These are phyloP conservation scores for Misgurnus mizolepis DNA, from an alignment of 2,113 vertebrate genomes.

Conservation along the genomic window DNA sequence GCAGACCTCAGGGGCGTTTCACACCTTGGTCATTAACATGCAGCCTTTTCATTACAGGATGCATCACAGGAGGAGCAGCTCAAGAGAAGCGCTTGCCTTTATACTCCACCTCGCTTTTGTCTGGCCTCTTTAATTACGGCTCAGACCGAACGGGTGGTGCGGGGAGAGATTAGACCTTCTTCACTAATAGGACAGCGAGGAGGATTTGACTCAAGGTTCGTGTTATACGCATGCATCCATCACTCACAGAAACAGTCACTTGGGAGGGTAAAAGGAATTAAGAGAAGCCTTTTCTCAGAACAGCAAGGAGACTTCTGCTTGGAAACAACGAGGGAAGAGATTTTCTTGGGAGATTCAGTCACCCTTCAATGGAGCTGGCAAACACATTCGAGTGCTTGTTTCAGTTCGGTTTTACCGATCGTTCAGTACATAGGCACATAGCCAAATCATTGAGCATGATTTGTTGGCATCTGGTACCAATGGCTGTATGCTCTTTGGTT, in stretches of 20 bases:
- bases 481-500: neutral
- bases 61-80: slow-evolving; percentile 21
- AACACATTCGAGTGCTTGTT: neutral
- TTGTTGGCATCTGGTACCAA: neutral
- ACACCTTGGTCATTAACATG: slow-evolving; percentile 52
- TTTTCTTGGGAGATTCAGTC: neutral
- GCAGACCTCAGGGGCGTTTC: slow-evolving; percentile 36
- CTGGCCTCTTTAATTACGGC: slow-evolving; percentile 46
- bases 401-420: neutral
- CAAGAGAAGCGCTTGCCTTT: slow-evolving; percentile 22
- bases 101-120: slow-evolving; percentile 20
- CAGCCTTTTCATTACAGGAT: slow-evolving; percentile 42
- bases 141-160: slow-evolving; percentile 18
- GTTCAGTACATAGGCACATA: neutral
- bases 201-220: slow-evolving; percentile 14
- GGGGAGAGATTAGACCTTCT: slow-evolving; percentile 40
- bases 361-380: neutral
- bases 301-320: neutral
- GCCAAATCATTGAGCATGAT: neutral
- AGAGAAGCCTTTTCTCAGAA: neutral
- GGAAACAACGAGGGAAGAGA: slow-evolving; percentile 7
- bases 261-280: neutral
- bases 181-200: slow-evolving; percentile 27
- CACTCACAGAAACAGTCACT: neutral
- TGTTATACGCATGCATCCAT: neutral